Percentiles rank a stretch among this genome's conserved stretches.
Evolutionary conservation across 1,140 invertebrate species (phyloP).

Genomic region (Melipona quadrifasciata): DNA sequence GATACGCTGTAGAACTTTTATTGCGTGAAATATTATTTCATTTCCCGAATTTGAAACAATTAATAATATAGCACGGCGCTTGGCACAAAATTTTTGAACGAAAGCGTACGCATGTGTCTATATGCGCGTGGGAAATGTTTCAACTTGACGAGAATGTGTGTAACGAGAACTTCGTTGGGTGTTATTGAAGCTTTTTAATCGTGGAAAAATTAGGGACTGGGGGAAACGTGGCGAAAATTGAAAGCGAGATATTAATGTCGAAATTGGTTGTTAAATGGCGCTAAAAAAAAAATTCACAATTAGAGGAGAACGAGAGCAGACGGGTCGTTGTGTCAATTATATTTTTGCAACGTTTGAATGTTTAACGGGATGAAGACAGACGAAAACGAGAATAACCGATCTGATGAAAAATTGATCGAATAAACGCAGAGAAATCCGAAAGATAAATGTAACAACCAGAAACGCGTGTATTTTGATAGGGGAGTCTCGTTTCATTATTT

Average conservation of each 20-base stretch:
- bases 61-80: too few species aligned
- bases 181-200: neutral
- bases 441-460: neutral
- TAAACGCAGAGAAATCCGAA: neutral
- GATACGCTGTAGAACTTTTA: too few species aligned
- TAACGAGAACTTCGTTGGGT: too few species aligned
- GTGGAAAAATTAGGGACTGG: too few species aligned
- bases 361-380: neutral
- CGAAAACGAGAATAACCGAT: neutral
- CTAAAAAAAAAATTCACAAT: neutral
- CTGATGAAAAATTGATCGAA: neutral
- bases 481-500: neutral
- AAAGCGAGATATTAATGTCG: neutral
- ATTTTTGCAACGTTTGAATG: neutral
- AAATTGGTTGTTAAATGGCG: neutral
- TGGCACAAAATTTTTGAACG: too few species aligned
- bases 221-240: neutral
- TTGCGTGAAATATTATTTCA: too few species aligned
- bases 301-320: neutral
- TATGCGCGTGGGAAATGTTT: neutral
- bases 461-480: fast-evolving
- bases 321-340: neutral
- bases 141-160: neutral
- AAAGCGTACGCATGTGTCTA: too few species aligned
- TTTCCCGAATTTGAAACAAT: too few species aligned